Evolutionary conservation across 2,113 vertebrate genomes (phyloP).

Genomic region (Prolemur simus): DNA sequence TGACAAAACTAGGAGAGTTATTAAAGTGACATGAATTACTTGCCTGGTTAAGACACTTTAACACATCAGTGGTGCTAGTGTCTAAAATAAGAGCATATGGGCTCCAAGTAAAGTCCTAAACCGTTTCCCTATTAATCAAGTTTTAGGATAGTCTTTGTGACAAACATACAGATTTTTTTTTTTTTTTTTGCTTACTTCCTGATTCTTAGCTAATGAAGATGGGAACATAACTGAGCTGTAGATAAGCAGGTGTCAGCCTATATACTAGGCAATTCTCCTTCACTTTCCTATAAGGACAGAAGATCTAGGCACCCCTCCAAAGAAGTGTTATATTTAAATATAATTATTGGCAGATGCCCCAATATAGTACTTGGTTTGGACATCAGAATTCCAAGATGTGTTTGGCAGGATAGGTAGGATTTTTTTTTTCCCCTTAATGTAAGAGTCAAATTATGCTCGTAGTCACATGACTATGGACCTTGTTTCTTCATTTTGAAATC

Average conservation of each 20-base stretch:
- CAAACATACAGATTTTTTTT: neutral
- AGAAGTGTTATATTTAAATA: conserved; percentile 43
- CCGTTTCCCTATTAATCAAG: neutral
- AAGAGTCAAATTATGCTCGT: conserved; percentile 45
- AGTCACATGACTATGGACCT: neutral
- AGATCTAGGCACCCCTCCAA: conserved; percentile 48
- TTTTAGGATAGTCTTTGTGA: neutral
- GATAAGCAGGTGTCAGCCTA: neutral
- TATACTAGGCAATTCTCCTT: neutral
- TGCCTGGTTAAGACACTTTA: conserved; percentile 34
- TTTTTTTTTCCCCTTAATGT: neutral
- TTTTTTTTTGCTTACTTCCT: neutral
- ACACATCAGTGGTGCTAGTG: neutral
- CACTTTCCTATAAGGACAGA: conserved; percentile 44
- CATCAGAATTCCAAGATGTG: conserved; percentile 53
- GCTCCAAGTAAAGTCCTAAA: neutral
- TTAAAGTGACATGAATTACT: conserved; percentile 7
- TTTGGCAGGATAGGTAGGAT: neutral
- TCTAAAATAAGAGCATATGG: neutral
- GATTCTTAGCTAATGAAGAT: conserved; percentile 1
- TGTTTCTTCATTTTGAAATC: conserved; percentile 55
- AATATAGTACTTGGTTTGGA: conserved; percentile 54
- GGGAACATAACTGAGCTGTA: neutral
- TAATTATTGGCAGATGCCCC: conserved; percentile 36
- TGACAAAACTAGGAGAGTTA: neutral